These are phyloP conservation scores for Catostomus latipinnis DNA, from an alignment of 2,797 vertebrate genomes.

Conservation along the genomic window DNA sequence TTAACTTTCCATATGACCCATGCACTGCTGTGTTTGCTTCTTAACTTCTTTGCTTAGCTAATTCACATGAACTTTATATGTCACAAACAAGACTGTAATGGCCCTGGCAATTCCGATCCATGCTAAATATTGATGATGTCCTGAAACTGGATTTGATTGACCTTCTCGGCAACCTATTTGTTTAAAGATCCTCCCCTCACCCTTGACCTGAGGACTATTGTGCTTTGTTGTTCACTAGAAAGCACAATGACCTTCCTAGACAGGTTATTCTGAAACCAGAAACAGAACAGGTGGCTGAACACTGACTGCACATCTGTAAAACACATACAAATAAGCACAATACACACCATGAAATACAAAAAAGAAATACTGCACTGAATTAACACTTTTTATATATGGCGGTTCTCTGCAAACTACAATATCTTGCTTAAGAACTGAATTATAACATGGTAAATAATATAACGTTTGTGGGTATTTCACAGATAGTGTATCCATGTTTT, in stretches of 20 bases:
- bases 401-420: no score
- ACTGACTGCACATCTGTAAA: constrained; percentile 71
- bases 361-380: not conserved
- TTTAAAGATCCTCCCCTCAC: constrained; percentile 49
- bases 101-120: not conserved
- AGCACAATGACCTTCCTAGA: constrained; percentile 56
- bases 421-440: no score
- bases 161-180: not conserved
- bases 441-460: no score
- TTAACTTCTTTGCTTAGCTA: not conserved
- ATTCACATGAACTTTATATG: no score
- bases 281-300: constrained; percentile 70
- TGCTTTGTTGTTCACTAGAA: constrained; percentile 64
- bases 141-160: not conserved
- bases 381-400: no score
- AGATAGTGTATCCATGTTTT: no score
- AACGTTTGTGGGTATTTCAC: no score
- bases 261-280: constrained; percentile 60
- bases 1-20: constrained; percentile 76
- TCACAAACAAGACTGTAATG: no score
- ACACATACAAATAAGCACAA: constrained; percentile 55
- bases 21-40: constrained; percentile 10
- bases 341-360: constrained; percentile 6
- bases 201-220: constrained; percentile 65
- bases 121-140: not conserved